Base-by-base conservation (phyloP, 1,140 invertebrate genomes). In the Drosophila seguyi region DNA sequence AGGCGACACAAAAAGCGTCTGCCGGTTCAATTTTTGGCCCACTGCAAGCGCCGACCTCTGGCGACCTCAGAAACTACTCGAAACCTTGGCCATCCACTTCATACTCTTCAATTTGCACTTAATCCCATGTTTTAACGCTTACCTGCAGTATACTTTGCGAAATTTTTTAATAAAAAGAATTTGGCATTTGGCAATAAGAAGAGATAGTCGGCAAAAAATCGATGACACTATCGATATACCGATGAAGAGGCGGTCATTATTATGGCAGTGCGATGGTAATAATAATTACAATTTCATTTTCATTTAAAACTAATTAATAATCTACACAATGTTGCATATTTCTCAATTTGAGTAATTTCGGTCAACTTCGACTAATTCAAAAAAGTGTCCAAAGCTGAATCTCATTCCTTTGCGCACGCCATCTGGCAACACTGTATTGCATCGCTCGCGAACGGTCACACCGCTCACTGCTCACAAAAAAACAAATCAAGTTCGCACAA, bases 1-100 rank as follows among this genome's bases (percentile, higher is more conserved):
- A 60, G 50, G 50, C 18, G 18, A 53, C 50, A 53, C 50, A 75
- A 86, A 69, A 83, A 79, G 61, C 68, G 79, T 85, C 83, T 69
- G 65, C 82, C 82, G 82, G 82, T 55, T 57, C 38, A 68, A 50
- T 50, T 60, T 36, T 20, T 3, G 6, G 10, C 6, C 25, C 14
- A 13, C 11, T 20, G n/a, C 6, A 4, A 4, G 5, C 0, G n/a
- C 27, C 18, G 13, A 6, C 8, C 11, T 5, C 13, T 5, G 13
- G 1, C 27, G 29, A 29, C 36, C 27, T 8, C 11, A 10, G 27
- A 22, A 45, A 11, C 6, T n/a, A 31, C 20, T 36, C 4, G 13
- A 44, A 25, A 25, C 13, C 10, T 2, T 14, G 16, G 5, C 8
- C 25, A 20, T 16, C 14, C 14, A 20, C 4, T 3, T 10, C 20